Evolutionary conservation across 1,140 invertebrate genomes (phyloP).

Genomic region (Hyposmocoma kahamanoa): DNA sequence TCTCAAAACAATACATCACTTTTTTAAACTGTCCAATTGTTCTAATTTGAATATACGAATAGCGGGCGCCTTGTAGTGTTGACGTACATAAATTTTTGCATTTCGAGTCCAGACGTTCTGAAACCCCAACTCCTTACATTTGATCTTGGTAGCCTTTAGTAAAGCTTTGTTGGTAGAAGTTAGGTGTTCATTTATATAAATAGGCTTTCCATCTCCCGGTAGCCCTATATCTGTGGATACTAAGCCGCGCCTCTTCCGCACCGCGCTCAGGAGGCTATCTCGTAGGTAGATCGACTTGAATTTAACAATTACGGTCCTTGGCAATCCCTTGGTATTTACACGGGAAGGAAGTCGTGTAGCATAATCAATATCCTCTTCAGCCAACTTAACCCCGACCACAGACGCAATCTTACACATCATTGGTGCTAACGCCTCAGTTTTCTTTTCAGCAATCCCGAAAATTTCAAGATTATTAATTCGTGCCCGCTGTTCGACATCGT

Average conservation of each 20-base stretch:
- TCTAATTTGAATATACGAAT: background rate
- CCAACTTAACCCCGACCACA: background rate
- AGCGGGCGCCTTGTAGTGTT: background rate
- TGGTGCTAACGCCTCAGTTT: background rate
- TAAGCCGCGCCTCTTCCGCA: background rate
- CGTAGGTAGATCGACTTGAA: background rate
- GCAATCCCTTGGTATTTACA: background rate
- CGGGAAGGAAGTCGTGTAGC: background rate
- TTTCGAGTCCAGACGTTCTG: background rate
- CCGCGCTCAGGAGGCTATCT: background rate
- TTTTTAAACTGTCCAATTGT: background rate
- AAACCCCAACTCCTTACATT: slow-evolving; percentile 4
- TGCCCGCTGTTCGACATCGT: background rate
- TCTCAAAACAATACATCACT: no score
- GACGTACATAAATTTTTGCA: background rate
- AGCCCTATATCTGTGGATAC: background rate
- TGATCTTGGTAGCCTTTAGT: background rate
- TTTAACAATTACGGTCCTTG: background rate
- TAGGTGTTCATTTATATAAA: background rate
- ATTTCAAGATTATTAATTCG: background rate
- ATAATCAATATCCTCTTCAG: background rate
- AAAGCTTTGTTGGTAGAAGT: background rate
- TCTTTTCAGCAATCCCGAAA: background rate
- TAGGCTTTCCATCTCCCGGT: background rate
- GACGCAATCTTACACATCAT: background rate